These are phyloP conservation scores for Pelodytes ibericus DNA, from an alignment of 2,797 vertebrate species.

Conservation along the genomic window DNA sequence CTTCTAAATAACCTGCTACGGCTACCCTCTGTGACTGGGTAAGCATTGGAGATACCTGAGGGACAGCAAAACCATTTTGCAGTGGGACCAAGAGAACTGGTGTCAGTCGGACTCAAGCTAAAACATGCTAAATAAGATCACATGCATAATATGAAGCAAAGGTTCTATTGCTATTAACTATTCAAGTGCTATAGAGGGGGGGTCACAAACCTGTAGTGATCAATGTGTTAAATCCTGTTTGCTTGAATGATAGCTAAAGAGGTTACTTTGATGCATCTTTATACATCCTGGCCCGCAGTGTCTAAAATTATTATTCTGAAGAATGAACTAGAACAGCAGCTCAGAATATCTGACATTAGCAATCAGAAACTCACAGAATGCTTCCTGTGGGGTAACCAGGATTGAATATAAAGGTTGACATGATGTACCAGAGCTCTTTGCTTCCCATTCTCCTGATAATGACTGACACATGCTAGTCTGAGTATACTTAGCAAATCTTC, in stretches of 20 bases:
- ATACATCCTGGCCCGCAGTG: background rate
- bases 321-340: background rate
- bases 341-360: background rate
- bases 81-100: too few relatives aligned
- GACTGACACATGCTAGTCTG: background rate
- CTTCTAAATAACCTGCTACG: too few relatives aligned
- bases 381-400: background rate
- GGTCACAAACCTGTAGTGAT: background rate
- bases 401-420: background rate
- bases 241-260: background rate
- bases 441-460: background rate
- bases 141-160: background rate
- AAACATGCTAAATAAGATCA: too few relatives aligned
- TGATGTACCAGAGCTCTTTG: background rate
- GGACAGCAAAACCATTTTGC: too few relatives aligned
- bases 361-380: background rate
- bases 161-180: background rate
- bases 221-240: background rate
- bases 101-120: too few relatives aligned
- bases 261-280: background rate
- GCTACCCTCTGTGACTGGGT: too few relatives aligned
- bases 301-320: slow-evolving; percentile 12
- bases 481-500: background rate
- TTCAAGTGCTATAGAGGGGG: background rate
- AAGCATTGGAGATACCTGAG: too few relatives aligned